Conservation (phyloP, 2,113 vertebrate species). For the Falco punctatus region DNA sequence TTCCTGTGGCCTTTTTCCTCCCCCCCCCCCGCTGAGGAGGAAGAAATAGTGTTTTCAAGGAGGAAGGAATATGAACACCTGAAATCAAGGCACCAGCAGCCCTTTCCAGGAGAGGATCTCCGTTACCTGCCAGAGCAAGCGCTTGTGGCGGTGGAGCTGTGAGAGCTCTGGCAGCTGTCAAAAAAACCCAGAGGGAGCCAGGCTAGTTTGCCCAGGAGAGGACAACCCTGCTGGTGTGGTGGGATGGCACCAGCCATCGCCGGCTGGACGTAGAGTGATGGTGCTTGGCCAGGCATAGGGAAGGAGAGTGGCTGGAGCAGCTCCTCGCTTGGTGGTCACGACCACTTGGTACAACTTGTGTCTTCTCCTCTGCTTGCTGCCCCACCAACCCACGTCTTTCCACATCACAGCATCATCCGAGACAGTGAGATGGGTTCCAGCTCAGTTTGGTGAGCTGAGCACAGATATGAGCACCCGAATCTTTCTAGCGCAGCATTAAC, state of each 20-base stretch:
- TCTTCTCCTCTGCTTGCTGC: neutral
- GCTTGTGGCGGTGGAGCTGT: neutral
- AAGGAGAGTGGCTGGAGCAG: neutral
- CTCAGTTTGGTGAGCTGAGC: neutral
- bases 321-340: neutral
- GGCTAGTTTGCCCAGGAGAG: neutral
- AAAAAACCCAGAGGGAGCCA: neutral
- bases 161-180: accelerated
- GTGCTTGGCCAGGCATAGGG: neutral
- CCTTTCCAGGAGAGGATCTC: neutral
- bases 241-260: accelerated
- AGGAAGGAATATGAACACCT: neutral
- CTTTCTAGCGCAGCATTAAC: neutral
- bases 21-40: neutral
- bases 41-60: neutral
- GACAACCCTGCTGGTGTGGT: neutral
- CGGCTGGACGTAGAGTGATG: accelerated
- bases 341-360: accelerated
- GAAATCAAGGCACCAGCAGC: neutral
- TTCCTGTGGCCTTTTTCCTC: neutral
- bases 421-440: accelerated
- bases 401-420: neutral
- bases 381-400: neutral
- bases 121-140: neutral
- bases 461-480: neutral